Base-by-base conservation (phyloP, 2,113 vertebrate species). In the Stigmatopora nigra region DNA sequence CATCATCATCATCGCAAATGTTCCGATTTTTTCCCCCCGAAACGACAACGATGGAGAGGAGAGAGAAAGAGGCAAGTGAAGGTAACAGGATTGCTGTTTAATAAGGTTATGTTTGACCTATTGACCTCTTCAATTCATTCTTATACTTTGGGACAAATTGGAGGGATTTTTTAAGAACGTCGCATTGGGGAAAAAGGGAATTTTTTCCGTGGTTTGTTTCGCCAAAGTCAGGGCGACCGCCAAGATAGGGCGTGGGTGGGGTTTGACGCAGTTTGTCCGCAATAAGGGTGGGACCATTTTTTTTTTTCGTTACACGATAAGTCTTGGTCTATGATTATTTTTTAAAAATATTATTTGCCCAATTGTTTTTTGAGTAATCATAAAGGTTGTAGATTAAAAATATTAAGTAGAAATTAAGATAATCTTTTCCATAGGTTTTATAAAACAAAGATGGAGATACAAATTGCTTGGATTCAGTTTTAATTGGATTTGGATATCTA, bases 191-290 rank as follows among this genome's bases (percentile, higher is more conserved):
- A 56, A 45, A 15, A 15, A 0, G 10, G 44, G 11, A 3, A 0
- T 22, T 13, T 14, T 61, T 61, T 5, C 5, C 7, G 35, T 7
- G 4, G 19, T 60, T 60, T 38, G 5, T 35, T 16, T 1, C 11
- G 53, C 11, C 6, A 56, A 56, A 45, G 41, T 61, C 19, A 13
- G 11, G 13, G 3, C 1, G 36, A 20, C 10, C 58, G 58, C 22
- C 20, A 63, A 46, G 22, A 48, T 25, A 16, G 11, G 15, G 31
- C 65, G 72, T 74, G 88, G 90, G 90, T 70, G 89, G 81, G 86
- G 90, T 86, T 82, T 90, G 91, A 72, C 88, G 88, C 88, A 91
- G 86, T 90, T 89, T 60, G 79, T 87, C 81, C 86, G 88, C 89
- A 91, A 82, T 59, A 87, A 90, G 90, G 90, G 90, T 85, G 90